phyloP scores from a whole-genome alignment of 2,113 vertebrate species.

The Aptenodytes patagonicus region DNA sequence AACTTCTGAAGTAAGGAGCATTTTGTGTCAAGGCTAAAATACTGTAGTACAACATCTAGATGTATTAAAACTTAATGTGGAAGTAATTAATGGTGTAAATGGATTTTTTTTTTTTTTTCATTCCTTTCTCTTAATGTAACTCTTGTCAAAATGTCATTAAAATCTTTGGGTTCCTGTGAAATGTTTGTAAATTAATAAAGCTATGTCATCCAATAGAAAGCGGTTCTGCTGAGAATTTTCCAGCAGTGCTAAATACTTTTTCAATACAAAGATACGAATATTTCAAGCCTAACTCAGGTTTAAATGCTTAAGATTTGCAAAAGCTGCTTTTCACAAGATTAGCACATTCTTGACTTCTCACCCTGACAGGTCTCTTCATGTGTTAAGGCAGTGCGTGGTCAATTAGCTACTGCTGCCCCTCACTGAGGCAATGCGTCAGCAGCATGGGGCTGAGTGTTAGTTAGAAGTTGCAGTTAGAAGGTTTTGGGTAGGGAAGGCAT shows the following conservation, averaged over 20 bases:
- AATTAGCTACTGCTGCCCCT: not conserved
- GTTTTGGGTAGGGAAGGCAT: not conserved
- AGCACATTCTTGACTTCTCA: not conserved
- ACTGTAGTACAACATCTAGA: not conserved
- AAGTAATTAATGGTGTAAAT: not conserved
- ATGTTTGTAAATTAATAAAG: not conserved
- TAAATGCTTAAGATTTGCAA: not conserved
- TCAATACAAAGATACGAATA: not conserved
- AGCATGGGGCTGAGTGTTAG: not conserved
- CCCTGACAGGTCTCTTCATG: not conserved
- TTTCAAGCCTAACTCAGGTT: not conserved
- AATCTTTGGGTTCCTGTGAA: not conserved
- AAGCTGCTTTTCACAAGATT: not conserved
- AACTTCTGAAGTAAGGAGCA: not conserved
- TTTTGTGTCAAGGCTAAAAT: not conserved
- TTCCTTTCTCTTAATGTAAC: not conserved
- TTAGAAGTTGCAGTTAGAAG: not conserved
- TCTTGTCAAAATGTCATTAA: not conserved
- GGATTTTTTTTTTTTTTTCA: not conserved
- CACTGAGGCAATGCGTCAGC: accelerated
- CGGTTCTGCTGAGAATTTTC: not conserved
- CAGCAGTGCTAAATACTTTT: not conserved
- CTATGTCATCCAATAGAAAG: not conserved
- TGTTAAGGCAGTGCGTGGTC: not conserved
- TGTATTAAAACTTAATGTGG: not conserved